Evolutionary conservation across 2,113 vertebrate genomes (phyloP).

Genomic region (Eleginops maclovinus): DNA sequence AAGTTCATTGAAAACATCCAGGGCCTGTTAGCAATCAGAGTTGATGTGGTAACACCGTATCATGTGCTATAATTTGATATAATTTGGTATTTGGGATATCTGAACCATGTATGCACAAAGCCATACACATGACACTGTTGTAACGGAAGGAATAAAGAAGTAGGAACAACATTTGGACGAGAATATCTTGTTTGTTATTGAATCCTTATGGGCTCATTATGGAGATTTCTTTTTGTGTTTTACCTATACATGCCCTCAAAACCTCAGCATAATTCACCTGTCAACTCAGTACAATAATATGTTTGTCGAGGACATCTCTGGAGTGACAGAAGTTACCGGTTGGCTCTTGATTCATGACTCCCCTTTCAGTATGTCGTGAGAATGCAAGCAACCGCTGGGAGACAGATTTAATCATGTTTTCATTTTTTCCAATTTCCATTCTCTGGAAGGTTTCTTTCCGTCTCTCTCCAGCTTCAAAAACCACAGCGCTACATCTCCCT

Average conservation of each 20-base stretch:
- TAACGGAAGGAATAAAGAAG: neutral
- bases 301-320: slow-evolving; percentile 18
- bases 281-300: neutral
- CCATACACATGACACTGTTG: slow-evolving; percentile 9
- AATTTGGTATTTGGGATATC: slow-evolving; percentile 45
- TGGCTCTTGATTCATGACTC: slow-evolving; percentile 44
- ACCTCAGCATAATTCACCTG: slow-evolving; percentile 38
- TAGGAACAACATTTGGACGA: neutral
- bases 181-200: slow-evolving; percentile 17
- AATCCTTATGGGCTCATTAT: neutral
- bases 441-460: slow-evolving; percentile 54
- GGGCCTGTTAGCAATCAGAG: slow-evolving; percentile 71
- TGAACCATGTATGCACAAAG: slow-evolving; percentile 34
- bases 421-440: slow-evolving; percentile 58
- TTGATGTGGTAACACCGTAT: slow-evolving; percentile 57
- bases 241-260: slow-evolving; percentile 1
- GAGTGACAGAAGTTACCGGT: slow-evolving; percentile 28
- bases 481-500: slow-evolving; percentile 35
- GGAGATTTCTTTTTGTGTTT: slow-evolving; percentile 13
- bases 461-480: slow-evolving; percentile 25
- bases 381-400: slow-evolving; percentile 54
- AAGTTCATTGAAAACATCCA: slow-evolving; percentile 73
- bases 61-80: slow-evolving; percentile 45
- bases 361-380: slow-evolving; percentile 65
- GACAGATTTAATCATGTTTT: slow-evolving; percentile 69